Base-by-base conservation (phyloP, 2,113 vertebrate species). In the Coptodon bakossiorum region DNA sequence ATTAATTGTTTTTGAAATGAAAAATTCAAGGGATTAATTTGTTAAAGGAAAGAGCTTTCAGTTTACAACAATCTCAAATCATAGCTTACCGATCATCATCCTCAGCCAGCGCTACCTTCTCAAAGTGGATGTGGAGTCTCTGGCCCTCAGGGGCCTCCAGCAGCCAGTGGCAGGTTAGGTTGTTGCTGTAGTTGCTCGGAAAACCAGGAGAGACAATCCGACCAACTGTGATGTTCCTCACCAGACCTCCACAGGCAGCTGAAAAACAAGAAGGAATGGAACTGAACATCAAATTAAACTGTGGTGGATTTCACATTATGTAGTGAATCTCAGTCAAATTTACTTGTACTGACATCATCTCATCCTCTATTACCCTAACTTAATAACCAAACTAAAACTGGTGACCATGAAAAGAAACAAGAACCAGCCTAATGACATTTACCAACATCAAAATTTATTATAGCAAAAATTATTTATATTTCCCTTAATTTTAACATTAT, bases 121-220 rank as follows among this genome's bases (percentile, higher is more conserved):
- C 98, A 1, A 99, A 99, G 96, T 99, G 98, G 38, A 99, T 81
- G 82, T 99, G 98, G 6, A 99, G 92, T 50, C 95, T 96, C 68
- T 98, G 97, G 29, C 96, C 96, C 3, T 93, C 66, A 0, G 97
- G 97, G 0, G 98, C 98, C 92, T 98, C 97, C 84, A 98, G 96
- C 83, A 98, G 94, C 98, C 98, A 99, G 90, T 98, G 97, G 90
- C 98, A 99, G 0, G 98, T 99, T 91, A 98, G 95, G 93, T 98
- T 99, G 97, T 98, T 98, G 97, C 98, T 99, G 93, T 99, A 99
- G 96, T 98, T 99, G 78, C 97, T 97, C 0, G 98, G 98, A 91
- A 98, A 99, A 82, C 97, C 98, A 0, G 98, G 98, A 0, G 98
- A 99, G 76, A 98, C 73, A 0, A 99, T 96, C 14, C 97, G 97